Base-by-base conservation (phyloP, 2,113 vertebrate genomes). In the Silurus glanis region DNA sequence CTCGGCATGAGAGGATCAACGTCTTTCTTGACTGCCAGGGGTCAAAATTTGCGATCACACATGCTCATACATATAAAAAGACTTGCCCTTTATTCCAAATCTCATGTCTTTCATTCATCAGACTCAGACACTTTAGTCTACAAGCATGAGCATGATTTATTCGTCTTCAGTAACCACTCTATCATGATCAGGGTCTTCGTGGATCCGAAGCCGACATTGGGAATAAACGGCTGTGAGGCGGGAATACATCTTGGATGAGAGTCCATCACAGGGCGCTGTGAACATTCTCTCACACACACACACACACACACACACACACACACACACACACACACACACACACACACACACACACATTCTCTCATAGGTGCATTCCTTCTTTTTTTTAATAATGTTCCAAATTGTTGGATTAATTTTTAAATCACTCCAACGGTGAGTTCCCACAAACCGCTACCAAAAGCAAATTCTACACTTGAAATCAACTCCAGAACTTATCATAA, bases 1-100 rank as follows among this genome's bases (percentile, higher is more conserved):
- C 92, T 92, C 93, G 91, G 92, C 90, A 87, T 64, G 87, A 92
- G 67, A 72, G 62, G 91, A 93, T 94, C 92, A 94, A 91, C 85
- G 69, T 90, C 91, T 85, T 90, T 86, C 87, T 89, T 85, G 87
- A 93, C 92, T 93, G 90, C 91, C 87, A 25, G 56, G 89, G 89
- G 67, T 28, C 45, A 56, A 56, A 84, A 72, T 80, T 89, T 83
- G 90, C 91, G 84, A 47, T 74, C 56, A 62, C 53, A 75, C 56
- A 75, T 71, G 51, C 45, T n/a, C 49, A 56, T n/a, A 23, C 9
- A 83, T 17, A 74, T 28, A 53, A 74, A 72, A 47, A 74, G 56
- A n/a, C 19, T 61, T 72, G 12, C 37, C 8, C 37, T 84, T n/a
- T 71, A 17, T 67, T 21, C 51, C 13, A 23, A 14, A 49, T 37